phyloP scores from a whole-genome alignment of 1,140 invertebrate genomes.

The Drosophila azteca region DNA sequence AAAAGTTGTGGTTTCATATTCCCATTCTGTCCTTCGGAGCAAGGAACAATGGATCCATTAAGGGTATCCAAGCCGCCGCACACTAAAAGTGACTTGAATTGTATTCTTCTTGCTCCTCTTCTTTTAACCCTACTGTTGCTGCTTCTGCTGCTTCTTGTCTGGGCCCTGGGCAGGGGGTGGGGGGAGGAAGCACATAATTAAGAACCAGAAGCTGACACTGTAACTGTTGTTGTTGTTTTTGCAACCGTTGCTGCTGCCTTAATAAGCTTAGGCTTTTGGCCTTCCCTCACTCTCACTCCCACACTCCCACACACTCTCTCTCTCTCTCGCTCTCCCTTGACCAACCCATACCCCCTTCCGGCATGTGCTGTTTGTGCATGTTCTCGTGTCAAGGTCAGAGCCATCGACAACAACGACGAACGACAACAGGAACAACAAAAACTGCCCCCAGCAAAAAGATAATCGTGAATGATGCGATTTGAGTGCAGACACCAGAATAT shows the following conservation, averaged over 20 bases:
- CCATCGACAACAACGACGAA: background rate
- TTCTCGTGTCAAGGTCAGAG: constrained; percentile 40
- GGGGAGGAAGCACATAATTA: constrained; percentile 34
- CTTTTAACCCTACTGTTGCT: no score
- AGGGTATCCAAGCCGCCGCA: no score
- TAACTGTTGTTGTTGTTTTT: constrained; percentile 33
- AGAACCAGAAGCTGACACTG: constrained; percentile 42
- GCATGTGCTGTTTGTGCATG: no score
- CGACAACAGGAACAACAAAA: constrained; percentile 7
- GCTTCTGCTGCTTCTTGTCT: background rate
- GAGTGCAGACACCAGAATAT: constrained; percentile 46
- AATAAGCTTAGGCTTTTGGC: constrained; percentile 46
- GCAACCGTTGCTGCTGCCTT: constrained; percentile 25
- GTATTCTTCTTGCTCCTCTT: no score
- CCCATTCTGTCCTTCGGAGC: no score
- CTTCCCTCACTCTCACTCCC: constrained; percentile 2
- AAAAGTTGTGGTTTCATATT: no score
- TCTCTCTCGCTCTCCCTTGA: no score
- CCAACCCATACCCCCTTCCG: no score
- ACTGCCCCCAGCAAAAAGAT: constrained; percentile 22
- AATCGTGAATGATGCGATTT: constrained; percentile 53
- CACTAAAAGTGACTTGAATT: no score
- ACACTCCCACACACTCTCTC: no score
- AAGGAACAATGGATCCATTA: no score
- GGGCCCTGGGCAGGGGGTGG: no score